Base-by-base conservation (phyloP, 2,797 vertebrate genomes). In the Coranthus polyacanthus region DNA sequence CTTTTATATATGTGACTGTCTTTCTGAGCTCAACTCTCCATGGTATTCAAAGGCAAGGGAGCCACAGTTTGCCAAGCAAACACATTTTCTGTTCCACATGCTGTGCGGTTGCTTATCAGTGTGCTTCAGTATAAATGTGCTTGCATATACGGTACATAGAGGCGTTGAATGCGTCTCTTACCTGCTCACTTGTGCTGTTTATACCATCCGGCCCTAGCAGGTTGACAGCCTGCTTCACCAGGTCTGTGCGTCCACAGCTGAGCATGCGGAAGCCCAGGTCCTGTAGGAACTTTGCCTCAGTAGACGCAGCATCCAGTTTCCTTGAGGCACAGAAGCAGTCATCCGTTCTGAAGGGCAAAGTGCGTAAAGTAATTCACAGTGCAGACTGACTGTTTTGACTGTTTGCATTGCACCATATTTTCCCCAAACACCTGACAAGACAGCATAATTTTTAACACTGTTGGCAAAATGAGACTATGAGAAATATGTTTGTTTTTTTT, bases 181-280 rank as follows among this genome's bases (percentile, higher is more conserved):
- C 98, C 96, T 99, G 98, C 85, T 98, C 97, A 18, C 96, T 99
- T 94, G 95, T 95, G 93, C 96, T 97, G 95, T 99, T 98, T 92
- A 99, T 97, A 43, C 98, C 97, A 39, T 97, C 96, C 0, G 96
- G 95, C 7, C 98, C 98, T 44, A 99, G 94, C 78, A 99, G 92
- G 76, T 95, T 95, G 77, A 97, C 95, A 0, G 98, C 98, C 87
- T 99, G 97, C 78, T 97, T 98, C 75, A 99, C 98, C 75, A 99
- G 90, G 89, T 99, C 97, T 0, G 97, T 99, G 75, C 98, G 94
- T 57, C 98, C 98, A 6, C 98, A 99, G 93, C 96, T 99, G 80
- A 99, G 95, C 98, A 99, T 99, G 22, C 97, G 95, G 89, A 99
- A 99, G 21, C 97, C 98, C 79, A 99, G 89, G 85, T 98, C 96